Conservation (phyloP, 2,888 invertebrate species). For the Gryllus longicercus region DNA sequence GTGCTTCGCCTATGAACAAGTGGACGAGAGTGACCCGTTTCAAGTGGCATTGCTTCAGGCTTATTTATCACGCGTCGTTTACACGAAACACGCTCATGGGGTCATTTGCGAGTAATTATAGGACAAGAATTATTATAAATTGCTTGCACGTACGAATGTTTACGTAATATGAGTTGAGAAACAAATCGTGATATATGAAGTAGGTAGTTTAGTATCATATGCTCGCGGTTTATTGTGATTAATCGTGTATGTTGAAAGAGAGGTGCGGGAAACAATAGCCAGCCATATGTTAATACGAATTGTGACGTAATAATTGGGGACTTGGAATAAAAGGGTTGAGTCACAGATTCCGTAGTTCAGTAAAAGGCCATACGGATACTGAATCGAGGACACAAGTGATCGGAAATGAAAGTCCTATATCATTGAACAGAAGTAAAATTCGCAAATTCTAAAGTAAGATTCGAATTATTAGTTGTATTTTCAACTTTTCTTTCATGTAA, state of each 20-base stretch:
- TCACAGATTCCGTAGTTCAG: too few relatives aligned
- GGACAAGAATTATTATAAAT: not conserved
- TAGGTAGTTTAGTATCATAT: not conserved
- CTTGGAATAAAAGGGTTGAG: too few relatives aligned
- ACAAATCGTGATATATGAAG: constrained; percentile 8
- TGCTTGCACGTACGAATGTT: not conserved
- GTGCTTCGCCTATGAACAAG: too few relatives aligned
- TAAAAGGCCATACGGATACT: too few relatives aligned
- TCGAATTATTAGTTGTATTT: not conserved
- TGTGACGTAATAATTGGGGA: too few relatives aligned
- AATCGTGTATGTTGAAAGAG: not conserved
- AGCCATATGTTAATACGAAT: too few relatives aligned
- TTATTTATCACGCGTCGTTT: too few relatives aligned
- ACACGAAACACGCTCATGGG: not conserved
- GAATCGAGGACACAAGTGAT: too few relatives aligned
- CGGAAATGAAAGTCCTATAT: too few relatives aligned
- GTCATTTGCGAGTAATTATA: constrained; percentile 4
- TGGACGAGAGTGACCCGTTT: too few relatives aligned
- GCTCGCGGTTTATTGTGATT: not conserved
- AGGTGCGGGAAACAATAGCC: not conserved
- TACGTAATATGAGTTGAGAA: not conserved
- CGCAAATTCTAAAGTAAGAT: not conserved
- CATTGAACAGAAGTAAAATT: not conserved
- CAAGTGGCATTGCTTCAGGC: too few relatives aligned
- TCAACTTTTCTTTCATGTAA: too few relatives aligned